Conservation (phyloP, 2,113 vertebrate species). For the Falcunculus frontatus region DNA sequence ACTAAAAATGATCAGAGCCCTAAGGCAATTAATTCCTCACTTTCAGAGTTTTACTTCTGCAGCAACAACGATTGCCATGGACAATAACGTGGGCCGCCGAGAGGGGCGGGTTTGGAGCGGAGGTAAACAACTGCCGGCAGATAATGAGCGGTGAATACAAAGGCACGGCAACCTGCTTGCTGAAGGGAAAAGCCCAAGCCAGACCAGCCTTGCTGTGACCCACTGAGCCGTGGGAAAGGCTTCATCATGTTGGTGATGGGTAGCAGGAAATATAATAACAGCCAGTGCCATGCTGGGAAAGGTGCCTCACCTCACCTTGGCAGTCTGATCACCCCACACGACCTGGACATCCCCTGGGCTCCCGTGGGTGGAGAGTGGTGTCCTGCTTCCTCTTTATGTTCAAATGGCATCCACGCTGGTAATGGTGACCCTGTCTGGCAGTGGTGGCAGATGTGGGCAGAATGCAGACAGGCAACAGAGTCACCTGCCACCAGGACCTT, state of each 20-base stretch:
- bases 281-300: neutral
- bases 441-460: neutral
- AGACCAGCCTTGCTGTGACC: neutral
- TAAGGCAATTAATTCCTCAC: constrained; percentile 2
- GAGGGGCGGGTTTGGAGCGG: neutral
- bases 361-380: fast-evolving
- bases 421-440: neutral
- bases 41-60: neutral
- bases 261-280: neutral
- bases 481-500: neutral
- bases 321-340: neutral
- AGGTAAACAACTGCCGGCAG: fast-evolving
- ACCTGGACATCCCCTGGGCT: neutral
- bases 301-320: neutral
- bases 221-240: fast-evolving
- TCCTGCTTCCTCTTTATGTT: neutral
- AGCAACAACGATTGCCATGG: neutral
- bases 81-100: neutral
- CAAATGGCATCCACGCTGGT: neutral
- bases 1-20: neutral
- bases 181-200: neutral
- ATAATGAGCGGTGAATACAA: neutral
- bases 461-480: neutral
- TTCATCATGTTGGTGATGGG: neutral
- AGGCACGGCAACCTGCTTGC: neutral